Base-by-base conservation (phyloP, 2,113 vertebrate species). In the Furnarius figulus region DNA sequence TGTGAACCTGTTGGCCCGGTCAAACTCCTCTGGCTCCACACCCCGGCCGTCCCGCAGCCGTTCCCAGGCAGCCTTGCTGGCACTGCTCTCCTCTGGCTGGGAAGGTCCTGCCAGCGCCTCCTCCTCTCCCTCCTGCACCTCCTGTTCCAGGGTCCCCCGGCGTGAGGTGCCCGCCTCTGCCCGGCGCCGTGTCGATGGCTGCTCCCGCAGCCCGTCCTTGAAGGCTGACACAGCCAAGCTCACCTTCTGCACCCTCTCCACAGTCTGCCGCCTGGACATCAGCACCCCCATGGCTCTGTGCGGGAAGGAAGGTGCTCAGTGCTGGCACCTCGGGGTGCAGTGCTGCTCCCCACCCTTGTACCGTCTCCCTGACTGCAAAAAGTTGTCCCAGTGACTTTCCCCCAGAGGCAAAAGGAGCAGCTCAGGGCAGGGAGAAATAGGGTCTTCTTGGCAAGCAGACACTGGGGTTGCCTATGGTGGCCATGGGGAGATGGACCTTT, bases 221-320 rank as follows among this genome's bases (percentile, higher is more conserved):
- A 99, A 99, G 71, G 99, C 99, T 1, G 98, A 99, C 89, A 99
- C 99, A 2, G 99, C 99, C 52, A 98, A 97, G 68, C 95, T 99
- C 97, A 99, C 99, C 95, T 99, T 99, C 97, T 99, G 99, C 65
- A 99, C 99, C 98, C 99, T 99, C 97, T 99, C 99, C 97, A 99
- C 99, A 25, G 99, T 99, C 98, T 99, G 99, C 91, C 99, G 98
- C 98, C 99, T 99, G 95, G 99, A 99, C 99, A 99, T 99, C 93
- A 99, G 98, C 87, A 99, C 99, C 91, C 99, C 99, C 99, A 99
- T 99, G 98, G 97, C 97, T 98, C 97, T 98, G 93, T 2, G 3
- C 31, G 33, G 63, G 37, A 46, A 85, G 31, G 30, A 74, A 66
- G 16, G 71, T 40, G 46, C 50, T 85, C 40, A 30, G 47, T 30